Evolutionary conservation across 2,888 invertebrate genomes (phyloP), one percentile per base, ranked within the genome.

Genomic region (Epsilonema sp.): DNA sequence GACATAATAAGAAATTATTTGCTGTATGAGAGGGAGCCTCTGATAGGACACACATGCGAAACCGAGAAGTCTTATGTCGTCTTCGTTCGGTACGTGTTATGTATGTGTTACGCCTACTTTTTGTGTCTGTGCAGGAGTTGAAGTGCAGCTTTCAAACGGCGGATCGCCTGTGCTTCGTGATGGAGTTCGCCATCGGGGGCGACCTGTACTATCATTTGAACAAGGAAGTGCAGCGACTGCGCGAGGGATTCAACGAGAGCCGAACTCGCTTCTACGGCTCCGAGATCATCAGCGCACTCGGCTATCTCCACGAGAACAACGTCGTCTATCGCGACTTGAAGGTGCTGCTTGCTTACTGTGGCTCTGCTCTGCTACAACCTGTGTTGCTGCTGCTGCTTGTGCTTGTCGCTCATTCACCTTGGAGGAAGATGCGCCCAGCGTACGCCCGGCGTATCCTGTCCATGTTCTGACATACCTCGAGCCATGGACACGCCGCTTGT

Each of bases 111-210:
- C 36, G 16, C 11, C 16, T 31, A 16, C 36, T 31, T n/a, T 11
- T n/a, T n/a, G n/a, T n/a, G 45, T 50, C 26, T n/a, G 45, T 25
- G 21, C 74, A 90, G 89, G 84, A 89, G 61, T 75, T 97, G 65
- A 90, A 89, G 73, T 97, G 92, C 76, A 92, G 92, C 62, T 97
- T 97, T 76, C 92, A 73, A 89, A 97, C 94, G 51, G 79, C 81
- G 52, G 94, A 97, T 72, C 78, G 94, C 61, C 76, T 97, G 56
- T 97, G 92, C 74, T 97, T 97, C 73, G 94, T 97, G 44, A 94
- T 97, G 90, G 94, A 97, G 72, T 97, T 94, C 71, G 94, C 94
- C 2, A 94, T 94, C 69, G 97, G 72, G 48, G 97, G 97, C 44
- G 97, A 97, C 69, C 75, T 97, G 58, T 97, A 94, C 74, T 94